A percentile compares a stretch with the other conserved stretches of the same genome.
phyloP scores from a whole-genome alignment of 2,888 invertebrate species.

The Xestia xanthographa region DNA sequence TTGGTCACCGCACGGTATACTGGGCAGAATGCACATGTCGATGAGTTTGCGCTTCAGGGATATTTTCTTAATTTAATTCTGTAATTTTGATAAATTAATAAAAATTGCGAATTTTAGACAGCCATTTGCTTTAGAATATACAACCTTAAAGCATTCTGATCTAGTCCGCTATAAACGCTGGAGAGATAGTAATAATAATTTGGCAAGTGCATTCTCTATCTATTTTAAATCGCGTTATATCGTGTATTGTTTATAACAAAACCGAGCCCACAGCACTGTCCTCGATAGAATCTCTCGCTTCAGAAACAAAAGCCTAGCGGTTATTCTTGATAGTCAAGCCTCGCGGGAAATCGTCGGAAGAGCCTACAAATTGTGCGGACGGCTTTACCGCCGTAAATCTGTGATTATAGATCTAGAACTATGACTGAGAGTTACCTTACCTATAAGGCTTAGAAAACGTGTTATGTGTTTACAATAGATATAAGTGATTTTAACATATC shows the following conservation, averaged over 20 bases:
- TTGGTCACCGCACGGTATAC: no score
- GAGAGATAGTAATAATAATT: neutral
- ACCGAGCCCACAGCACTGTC: neutral
- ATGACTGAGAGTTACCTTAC: neutral
- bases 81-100: no score
- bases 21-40: no score
- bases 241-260: neutral
- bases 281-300: neutral
- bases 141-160: no score
- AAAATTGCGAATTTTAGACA: no score
- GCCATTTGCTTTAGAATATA: no score
- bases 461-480: neutral
- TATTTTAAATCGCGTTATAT: neutral
- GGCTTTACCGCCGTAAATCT: slow-evolving; percentile 3
- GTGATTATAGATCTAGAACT: slow-evolving; percentile 7
- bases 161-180: neutral
- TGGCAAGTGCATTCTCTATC: neutral
- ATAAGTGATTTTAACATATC: neutral
- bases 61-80: no score
- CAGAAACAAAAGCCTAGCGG: slow-evolving; percentile 30
- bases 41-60: no score
- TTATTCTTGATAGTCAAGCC: slow-evolving; percentile 41
- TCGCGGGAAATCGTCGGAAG: slow-evolving; percentile 60
- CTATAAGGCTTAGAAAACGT: neutral
- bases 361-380: slow-evolving; percentile 31